phyloP scores from a whole-genome alignment of 2,797 vertebrate species.

The Oreonectes daqikongensis region DNA sequence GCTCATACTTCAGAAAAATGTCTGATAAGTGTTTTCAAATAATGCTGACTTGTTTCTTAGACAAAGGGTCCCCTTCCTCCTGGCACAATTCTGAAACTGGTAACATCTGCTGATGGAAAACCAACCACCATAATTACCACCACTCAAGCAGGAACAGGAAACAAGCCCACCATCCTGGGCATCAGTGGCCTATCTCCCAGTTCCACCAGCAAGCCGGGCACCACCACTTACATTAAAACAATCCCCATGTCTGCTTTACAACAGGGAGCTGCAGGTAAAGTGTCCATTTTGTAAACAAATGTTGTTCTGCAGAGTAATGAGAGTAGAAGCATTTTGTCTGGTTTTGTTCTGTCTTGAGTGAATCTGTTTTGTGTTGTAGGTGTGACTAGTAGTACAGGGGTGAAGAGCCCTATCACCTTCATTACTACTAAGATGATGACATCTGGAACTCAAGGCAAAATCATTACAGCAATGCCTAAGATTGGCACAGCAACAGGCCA shows the following conservation, averaged over 20 bases:
- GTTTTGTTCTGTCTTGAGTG: background rate
- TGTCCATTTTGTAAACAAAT: background rate
- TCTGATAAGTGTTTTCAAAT: too few relatives aligned
- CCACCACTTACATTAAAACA: constrained; percentile 90
- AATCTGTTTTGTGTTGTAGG: constrained; percentile 68
- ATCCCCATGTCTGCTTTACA: constrained; percentile 95
- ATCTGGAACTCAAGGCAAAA: constrained; percentile 89
- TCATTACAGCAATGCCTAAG: constrained; percentile 92
- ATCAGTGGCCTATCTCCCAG: constrained; percentile 89
- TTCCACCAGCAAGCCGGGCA: constrained; percentile 85
- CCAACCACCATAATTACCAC: constrained; percentile 93
- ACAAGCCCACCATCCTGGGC: constrained; percentile 90
- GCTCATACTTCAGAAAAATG: too few relatives aligned
- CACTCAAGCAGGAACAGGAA: constrained; percentile 85
- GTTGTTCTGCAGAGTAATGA: too few relatives aligned
- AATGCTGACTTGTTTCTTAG: constrained; percentile 63
- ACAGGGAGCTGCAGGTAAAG: constrained; percentile 83
- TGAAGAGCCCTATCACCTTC: constrained; percentile 91
- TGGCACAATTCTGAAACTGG: constrained; percentile 91
- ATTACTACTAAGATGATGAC: constrained; percentile 94
- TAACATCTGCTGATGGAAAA: constrained; percentile 93
- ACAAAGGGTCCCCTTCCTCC: constrained; percentile 90
- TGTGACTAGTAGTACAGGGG: constrained; percentile 83
- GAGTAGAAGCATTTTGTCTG: background rate
- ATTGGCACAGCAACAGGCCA: constrained; percentile 84